A percentile compares a stretch with the other conserved stretches of the same genome.
Conservation (phyloP, 2,113 vertebrate genomes). For the Peucedramus taeniatus region DNA sequence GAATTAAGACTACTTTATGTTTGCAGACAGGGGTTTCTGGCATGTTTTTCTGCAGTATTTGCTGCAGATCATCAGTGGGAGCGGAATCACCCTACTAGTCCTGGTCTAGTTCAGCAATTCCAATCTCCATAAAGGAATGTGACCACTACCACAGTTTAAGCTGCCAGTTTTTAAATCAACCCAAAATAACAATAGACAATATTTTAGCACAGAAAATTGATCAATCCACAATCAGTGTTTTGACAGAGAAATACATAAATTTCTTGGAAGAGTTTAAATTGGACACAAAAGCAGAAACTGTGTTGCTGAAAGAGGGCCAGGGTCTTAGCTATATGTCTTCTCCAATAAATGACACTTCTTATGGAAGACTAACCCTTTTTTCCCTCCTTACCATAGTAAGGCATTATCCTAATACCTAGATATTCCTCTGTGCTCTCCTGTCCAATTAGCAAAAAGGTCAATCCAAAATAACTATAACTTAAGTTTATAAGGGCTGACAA, state of each 20-base stretch:
- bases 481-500: slow-evolving; percentile 9
- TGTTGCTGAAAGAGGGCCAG: neutral
- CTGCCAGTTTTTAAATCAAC: neutral
- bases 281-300: neutral
- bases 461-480: neutral
- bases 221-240: neutral
- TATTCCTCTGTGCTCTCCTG: neutral
- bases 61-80: neutral
- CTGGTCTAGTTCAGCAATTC: neutral
- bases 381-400: neutral
- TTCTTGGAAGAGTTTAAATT: neutral
- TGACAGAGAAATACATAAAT: neutral
- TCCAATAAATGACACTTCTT: neutral
- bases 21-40: neutral
- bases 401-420: neutral
- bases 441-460: slow-evolving; percentile 40
- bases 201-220: neutral
- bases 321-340: neutral
- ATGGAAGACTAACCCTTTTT: neutral
- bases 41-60: neutral
- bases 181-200: neutral
- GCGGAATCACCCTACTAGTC: neutral
- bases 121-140: neutral
- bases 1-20: neutral
- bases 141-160: neutral